Base-by-base conservation (phyloP, 2,888 invertebrate species). In the Zele albiditarsus region DNA sequence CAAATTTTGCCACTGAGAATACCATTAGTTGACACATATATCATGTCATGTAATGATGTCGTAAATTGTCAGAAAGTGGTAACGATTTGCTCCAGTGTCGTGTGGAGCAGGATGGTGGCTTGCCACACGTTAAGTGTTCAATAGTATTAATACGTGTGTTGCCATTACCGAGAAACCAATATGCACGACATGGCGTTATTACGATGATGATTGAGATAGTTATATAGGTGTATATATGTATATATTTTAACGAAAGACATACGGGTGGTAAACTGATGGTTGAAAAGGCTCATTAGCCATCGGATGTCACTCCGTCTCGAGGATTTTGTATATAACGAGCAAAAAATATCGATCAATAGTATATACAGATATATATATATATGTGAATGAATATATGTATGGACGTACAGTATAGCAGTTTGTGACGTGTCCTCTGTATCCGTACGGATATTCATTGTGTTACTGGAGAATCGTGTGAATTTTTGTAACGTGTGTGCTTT, bases 271-370 rank as follows among this genome's bases (percentile, higher is more conserved):
- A 66, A 23, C 73, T 68, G 49, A 46, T 46, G n/a, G 46, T 46
- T 58, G 70, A 76, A 70, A 71, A 66, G 71, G 66, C 73, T 76
- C 76, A 76, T 76, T 76, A 76, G 60, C 73, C 70, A 58, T 60
- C 71, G 46, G n/a, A 33, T 60, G 62, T 71, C 31, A 57, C 69
- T 65, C 66, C 38, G 74, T 76, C 74, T 60, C 71, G 58, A 28
- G 74, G 53, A 46, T 70, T 53, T 25, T 66, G 46, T 27, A 20
- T 69, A 74, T 74, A 77, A 77, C 74, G 68, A 77, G 74, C 77
- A 77, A 74, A 74, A 77, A 77, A 74, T 70, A 38, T 46, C 20
- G 31, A 23, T 33, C 31, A n/a, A 31, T 0, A 6, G 28, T 62
- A 25, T 53, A 20, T 53, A 53, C 53, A 12, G 10, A 10, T 57